These are phyloP conservation scores for Nymphalis c-album DNA, from an alignment of 2,888 invertebrate genomes.

Conservation along the genomic window DNA sequence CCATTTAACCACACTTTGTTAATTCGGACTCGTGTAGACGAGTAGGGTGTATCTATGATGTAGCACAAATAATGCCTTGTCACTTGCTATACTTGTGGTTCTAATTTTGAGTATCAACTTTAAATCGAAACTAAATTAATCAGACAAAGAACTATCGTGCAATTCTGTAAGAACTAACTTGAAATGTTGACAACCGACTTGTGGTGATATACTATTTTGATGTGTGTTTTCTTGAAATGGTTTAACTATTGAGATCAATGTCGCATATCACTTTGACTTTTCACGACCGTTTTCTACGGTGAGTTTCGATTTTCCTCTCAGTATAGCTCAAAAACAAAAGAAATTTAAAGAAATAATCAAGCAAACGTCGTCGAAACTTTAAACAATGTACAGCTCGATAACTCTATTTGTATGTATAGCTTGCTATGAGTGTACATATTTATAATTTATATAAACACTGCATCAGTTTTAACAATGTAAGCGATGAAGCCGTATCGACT, in stretches of 20 bases:
- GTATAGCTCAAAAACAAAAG: no score
- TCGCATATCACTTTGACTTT: no score
- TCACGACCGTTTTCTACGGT: no score
- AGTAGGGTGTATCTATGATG: conserved; percentile 51
- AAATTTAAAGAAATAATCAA: no score
- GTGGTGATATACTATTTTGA: no score
- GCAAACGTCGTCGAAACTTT: no score
- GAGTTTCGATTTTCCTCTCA: no score
- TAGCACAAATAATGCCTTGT: conserved; percentile 65
- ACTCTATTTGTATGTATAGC: not conserved
- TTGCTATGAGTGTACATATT: not conserved
- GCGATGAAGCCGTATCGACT: conserved; percentile 15
- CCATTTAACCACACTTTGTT: conserved; percentile 77
- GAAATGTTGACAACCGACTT: no score
- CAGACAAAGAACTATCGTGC: not conserved
- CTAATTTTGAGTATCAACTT: conserved; percentile 7
- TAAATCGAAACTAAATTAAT: not conserved
- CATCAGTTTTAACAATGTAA: conserved; percentile 1
- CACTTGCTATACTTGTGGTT: conserved; percentile 45
- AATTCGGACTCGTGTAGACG: conserved; percentile 51
- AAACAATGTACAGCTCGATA: not conserved
- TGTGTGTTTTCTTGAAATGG: no score
- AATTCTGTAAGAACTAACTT: no score
- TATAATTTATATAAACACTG: conserved; percentile 1
- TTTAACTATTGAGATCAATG: no score